Evolutionary conservation across 2,888 invertebrate genomes (phyloP).

Genomic region (Hesperia comma): DNA sequence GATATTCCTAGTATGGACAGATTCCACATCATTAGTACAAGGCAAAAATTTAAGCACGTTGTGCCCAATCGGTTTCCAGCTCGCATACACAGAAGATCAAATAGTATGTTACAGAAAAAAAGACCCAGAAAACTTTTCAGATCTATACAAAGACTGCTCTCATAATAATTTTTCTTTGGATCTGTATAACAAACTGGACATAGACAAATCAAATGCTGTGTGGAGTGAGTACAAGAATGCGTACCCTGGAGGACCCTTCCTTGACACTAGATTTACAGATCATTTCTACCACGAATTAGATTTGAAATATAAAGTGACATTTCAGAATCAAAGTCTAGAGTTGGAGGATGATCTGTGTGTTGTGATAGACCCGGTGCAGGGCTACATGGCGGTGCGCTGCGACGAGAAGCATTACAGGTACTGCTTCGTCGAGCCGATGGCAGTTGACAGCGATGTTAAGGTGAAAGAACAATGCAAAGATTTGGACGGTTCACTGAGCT

Average conservation of each 20-base stretch:
- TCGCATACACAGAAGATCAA: slow-evolving; percentile 52
- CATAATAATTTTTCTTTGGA: slow-evolving; percentile 67
- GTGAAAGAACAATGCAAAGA: slow-evolving; percentile 57
- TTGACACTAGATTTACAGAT: slow-evolving; percentile 68
- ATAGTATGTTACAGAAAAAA: slow-evolving; percentile 69
- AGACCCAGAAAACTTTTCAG: slow-evolving; percentile 65
- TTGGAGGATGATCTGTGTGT: slow-evolving; percentile 66
- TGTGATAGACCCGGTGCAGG: slow-evolving; percentile 59
- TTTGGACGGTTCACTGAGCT: slow-evolving; percentile 53
- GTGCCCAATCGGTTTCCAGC: slow-evolving; percentile 71
- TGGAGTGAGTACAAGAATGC: slow-evolving; percentile 75
- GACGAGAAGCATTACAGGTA: slow-evolving; percentile 66
- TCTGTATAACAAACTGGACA: slow-evolving; percentile 58
- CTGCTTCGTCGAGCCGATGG: slow-evolving; percentile 68
- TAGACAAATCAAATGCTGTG: slow-evolving; percentile 55
- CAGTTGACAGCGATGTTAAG: slow-evolving; percentile 47
- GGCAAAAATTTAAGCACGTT: slow-evolving; percentile 46
- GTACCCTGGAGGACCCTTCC: slow-evolving; percentile 73
- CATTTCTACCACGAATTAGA: slow-evolving; percentile 56
- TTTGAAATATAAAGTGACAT: slow-evolving; percentile 56
- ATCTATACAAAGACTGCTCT: slow-evolving; percentile 66
- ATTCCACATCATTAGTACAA: slow-evolving; percentile 41
- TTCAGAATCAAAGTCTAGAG: slow-evolving; percentile 48
- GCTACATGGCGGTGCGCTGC: slow-evolving; percentile 65
- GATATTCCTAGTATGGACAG: slow-evolving; percentile 50